phyloP scores from a whole-genome alignment of 2,797 vertebrate genomes.

The Falco biarmicus region DNA sequence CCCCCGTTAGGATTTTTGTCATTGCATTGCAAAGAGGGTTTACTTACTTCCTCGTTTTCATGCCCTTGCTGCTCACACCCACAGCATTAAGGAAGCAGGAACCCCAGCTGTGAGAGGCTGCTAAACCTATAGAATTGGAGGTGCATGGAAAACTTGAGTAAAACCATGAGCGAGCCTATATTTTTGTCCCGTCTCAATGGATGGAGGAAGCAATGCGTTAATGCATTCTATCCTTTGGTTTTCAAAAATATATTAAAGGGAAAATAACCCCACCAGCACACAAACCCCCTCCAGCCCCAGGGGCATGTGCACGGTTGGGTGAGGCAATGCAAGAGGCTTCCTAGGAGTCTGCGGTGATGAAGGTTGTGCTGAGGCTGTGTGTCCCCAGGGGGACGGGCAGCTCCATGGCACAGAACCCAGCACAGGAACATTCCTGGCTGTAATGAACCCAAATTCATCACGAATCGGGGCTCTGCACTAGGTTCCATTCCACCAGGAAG shows the following conservation, averaged over 20 bases:
- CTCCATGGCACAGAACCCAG: fast-evolving
- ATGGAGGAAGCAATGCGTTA: background rate
- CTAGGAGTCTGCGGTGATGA: background rate
- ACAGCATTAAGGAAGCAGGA: background rate
- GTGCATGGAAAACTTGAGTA: background rate
- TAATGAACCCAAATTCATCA: background rate
- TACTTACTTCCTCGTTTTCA: background rate
- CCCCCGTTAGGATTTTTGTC: background rate
- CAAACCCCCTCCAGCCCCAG: background rate
- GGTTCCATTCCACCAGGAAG: background rate
- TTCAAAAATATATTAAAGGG: background rate
- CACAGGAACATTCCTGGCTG: background rate
- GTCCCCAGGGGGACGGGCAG: background rate
- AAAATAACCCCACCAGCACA: background rate
- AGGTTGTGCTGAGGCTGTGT: background rate
- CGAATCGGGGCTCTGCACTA: background rate
- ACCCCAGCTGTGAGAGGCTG: background rate
- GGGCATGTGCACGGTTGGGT: fast-evolving
- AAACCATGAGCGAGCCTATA: background rate
- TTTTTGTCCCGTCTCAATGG: background rate
- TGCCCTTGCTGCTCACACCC: background rate
- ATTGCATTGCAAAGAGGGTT: background rate
- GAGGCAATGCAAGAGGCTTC: background rate
- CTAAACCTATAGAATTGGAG: background rate
- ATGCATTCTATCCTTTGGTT: background rate